These are phyloP conservation scores for Bos indicus DNA, from an alignment of 2,113 vertebrate species.

Conservation along the genomic window DNA sequence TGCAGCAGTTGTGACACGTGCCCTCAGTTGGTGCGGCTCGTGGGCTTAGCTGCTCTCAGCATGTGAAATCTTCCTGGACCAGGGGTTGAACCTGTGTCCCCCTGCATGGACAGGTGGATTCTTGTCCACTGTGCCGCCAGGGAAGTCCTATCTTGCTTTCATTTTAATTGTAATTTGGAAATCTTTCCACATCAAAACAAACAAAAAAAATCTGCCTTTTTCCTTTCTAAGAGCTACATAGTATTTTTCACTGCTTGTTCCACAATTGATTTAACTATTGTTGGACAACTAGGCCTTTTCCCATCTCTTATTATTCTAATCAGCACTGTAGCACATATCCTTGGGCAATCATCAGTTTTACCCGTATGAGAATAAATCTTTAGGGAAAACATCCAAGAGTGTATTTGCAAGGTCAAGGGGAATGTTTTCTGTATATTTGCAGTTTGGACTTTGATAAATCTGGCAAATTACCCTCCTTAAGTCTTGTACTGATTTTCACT, in stretches of 20 bases:
- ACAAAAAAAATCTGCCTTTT: not conserved
- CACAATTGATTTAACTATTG: not conserved
- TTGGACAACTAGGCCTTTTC: not conserved
- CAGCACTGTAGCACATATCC: not conserved
- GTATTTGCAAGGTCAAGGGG: not conserved
- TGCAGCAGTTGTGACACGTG: accelerated
- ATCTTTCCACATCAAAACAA: not conserved
- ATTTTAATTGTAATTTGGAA: not conserved
- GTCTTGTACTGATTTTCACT: not conserved
- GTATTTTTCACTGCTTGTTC: not conserved
- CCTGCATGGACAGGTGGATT: not conserved
- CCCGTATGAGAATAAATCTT: not conserved
- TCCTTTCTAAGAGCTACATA: not conserved
- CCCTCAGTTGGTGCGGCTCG: not conserved
- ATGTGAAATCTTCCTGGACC: not conserved
- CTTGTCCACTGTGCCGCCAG: not conserved
- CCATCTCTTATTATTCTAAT: not conserved
- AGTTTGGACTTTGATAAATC: not conserved
- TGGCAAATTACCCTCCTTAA: not conserved
- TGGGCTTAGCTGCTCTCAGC: not conserved
- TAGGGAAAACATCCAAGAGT: not conserved
- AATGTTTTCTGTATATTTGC: not conserved
- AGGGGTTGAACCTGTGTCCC: not conserved
- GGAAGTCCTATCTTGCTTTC: not conserved
- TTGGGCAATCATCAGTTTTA: not conserved